Conservation (phyloP, 2,113 vertebrate species). For the Albula glossodonta region DNA sequence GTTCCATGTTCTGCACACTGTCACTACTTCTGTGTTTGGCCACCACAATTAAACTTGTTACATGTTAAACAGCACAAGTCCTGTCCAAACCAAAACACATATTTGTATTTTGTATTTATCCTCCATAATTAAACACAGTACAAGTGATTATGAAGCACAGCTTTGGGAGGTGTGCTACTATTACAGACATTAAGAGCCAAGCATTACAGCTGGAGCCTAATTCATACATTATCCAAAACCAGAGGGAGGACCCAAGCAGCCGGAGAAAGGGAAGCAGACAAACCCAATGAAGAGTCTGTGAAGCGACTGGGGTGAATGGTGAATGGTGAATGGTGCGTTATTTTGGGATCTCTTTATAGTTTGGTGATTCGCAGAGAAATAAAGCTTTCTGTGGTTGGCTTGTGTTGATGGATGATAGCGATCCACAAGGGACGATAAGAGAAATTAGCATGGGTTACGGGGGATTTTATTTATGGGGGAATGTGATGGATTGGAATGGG, state of each 20-base stretch:
- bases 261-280: slow-evolving; percentile 7
- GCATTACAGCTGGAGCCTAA: neutral
- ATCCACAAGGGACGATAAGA: slow-evolving; percentile 23
- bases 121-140: neutral
- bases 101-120: neutral
- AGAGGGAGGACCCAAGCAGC: neutral
- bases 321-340: neutral
- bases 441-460: slow-evolving; percentile 15
- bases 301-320: neutral
- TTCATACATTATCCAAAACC: neutral
- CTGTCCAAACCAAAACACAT: too few relatives aligned
- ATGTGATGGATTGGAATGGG: slow-evolving; percentile 23
- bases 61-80: too few relatives aligned
- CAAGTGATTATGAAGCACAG: neutral
- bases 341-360: slow-evolving; percentile 16
- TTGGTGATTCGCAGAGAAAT: slow-evolving; percentile 24
- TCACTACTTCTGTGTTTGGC: neutral
- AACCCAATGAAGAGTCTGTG: slow-evolving; percentile 17
- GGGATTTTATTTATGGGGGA: slow-evolving; percentile 22
- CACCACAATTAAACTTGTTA: neutral
- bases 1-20: neutral
- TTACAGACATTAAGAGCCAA: neutral
- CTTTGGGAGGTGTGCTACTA: neutral
- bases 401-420: slow-evolving; percentile 24
- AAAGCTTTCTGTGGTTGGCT: slow-evolving; percentile 19